Percentiles rank a stretch among this genome's conserved stretches.
These are phyloP conservation scores for Ctenochaetus hawaiiensis DNA, from an alignment of 2,797 vertebrate genomes.

Conservation along the genomic window DNA sequence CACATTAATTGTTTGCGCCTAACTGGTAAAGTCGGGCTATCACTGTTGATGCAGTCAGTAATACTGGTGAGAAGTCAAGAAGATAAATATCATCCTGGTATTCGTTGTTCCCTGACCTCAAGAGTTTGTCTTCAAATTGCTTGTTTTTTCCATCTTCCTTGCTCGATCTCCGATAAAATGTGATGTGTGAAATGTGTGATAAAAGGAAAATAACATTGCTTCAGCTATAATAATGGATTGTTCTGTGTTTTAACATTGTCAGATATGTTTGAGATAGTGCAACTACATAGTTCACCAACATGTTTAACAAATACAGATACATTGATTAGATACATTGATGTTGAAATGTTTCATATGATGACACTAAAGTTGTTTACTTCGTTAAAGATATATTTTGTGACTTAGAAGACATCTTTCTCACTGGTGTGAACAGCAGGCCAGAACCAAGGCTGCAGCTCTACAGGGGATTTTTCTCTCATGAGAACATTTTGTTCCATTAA, in stretches of 20 bases:
- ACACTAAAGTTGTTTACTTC: too few species aligned
- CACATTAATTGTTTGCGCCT: slow-evolving; percentile 1
- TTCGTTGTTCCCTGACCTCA: background rate
- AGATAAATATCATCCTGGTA: background rate
- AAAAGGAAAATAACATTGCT: too few species aligned
- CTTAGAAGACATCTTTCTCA: slow-evolving; percentile 15
- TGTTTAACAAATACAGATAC: too few species aligned
- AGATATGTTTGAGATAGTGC: too few species aligned
- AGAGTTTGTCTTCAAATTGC: background rate
- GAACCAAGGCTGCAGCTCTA: slow-evolving; percentile 15
- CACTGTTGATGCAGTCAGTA: background rate
- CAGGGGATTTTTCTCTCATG: slow-evolving; percentile 27
- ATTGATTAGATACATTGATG: too few species aligned
- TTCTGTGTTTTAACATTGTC: too few species aligned
- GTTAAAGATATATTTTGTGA: too few species aligned
- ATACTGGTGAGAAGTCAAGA: background rate
- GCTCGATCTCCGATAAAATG: too few species aligned
- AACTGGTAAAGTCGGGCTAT: background rate
- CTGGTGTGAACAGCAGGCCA: slow-evolving; percentile 24
- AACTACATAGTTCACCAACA: too few species aligned
- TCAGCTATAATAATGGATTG: too few species aligned
- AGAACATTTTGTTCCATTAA: slow-evolving; percentile 36
- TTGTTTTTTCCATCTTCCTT: background rate
- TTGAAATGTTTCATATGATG: too few species aligned
- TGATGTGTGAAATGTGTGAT: too few species aligned